A percentile compares a stretch with the other conserved stretches of the same genome.
Conservation (phyloP, 2,888 invertebrate species). For the Drosophila mettleri region DNA sequence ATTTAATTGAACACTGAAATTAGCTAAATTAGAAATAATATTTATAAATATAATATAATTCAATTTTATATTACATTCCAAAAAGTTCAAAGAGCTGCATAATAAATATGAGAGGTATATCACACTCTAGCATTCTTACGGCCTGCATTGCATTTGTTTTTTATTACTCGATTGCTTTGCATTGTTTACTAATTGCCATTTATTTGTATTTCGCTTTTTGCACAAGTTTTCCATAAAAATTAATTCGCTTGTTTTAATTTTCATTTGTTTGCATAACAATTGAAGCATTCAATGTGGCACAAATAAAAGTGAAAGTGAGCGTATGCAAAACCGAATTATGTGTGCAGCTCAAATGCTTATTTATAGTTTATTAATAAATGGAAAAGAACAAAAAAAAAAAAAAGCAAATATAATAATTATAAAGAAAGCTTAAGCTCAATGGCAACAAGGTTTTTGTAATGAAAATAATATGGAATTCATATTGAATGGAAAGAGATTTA, state of each 20-base stretch:
- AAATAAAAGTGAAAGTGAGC: conserved; percentile 38
- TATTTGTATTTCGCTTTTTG: conserved; percentile 40
- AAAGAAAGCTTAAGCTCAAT: conserved; percentile 26
- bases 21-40: no score
- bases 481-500: background rate
- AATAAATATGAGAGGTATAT: conserved; percentile 20
- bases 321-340: conserved; percentile 3
- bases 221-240: conserved; percentile 64
- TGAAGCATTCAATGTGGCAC: conserved; percentile 51
- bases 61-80: no score
- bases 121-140: background rate
- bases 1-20: no score
- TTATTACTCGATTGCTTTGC: conserved; percentile 14
- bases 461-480: background rate
- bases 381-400: conserved; percentile 11
- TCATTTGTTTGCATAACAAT: conserved; percentile 55
- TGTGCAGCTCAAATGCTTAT: conserved; percentile 18
- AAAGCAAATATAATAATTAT: background rate
- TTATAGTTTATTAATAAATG: conserved; percentile 70
- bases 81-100: no score
- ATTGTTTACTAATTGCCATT: conserved; percentile 74
- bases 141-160: background rate
- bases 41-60: no score
- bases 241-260: conserved; percentile 62
- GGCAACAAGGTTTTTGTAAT: conserved; percentile 6